phyloP scores from a whole-genome alignment of 2,113 vertebrate species.

The Fukomys damarensis region DNA sequence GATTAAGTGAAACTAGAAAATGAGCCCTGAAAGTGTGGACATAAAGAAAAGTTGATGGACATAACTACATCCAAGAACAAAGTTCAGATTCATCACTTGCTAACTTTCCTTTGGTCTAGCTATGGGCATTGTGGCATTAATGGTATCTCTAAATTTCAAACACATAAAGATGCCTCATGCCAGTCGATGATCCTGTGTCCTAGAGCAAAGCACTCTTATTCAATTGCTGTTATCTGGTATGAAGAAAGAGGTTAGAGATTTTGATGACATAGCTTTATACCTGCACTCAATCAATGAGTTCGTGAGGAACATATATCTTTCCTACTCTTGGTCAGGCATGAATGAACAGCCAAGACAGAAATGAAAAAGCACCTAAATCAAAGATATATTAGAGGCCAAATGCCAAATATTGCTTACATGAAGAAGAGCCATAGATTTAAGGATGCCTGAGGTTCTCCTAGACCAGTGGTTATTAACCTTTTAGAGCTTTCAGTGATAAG shows the following conservation, averaged over 20 bases:
- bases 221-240: conserved; percentile 64
- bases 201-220: conserved; percentile 59
- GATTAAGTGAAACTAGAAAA: conserved; percentile 59
- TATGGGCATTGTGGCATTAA: conserved; percentile 15
- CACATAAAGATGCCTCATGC: not conserved
- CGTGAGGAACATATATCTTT: conserved; percentile 46
- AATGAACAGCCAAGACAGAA: conserved; percentile 26
- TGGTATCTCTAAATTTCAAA: conserved; percentile 28
- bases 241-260: conserved; percentile 50
- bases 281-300: conserved; percentile 37
- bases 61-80: conserved; percentile 35
- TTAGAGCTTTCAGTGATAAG: not conserved
- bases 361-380: conserved; percentile 39
- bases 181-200: conserved; percentile 44
- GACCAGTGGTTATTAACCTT: not conserved
- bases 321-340: conserved; percentile 6
- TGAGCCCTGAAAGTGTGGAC: conserved; percentile 19
- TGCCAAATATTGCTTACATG: not conserved
- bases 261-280: conserved; percentile 32
- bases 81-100: conserved; percentile 41
- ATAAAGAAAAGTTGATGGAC: conserved; percentile 50
- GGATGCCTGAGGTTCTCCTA: not conserved
- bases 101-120: conserved; percentile 27
- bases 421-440: conserved; percentile 21
- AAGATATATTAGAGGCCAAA: conserved; percentile 24